Base-by-base conservation (phyloP, 2,113 vertebrate species). In the Indri indri region DNA sequence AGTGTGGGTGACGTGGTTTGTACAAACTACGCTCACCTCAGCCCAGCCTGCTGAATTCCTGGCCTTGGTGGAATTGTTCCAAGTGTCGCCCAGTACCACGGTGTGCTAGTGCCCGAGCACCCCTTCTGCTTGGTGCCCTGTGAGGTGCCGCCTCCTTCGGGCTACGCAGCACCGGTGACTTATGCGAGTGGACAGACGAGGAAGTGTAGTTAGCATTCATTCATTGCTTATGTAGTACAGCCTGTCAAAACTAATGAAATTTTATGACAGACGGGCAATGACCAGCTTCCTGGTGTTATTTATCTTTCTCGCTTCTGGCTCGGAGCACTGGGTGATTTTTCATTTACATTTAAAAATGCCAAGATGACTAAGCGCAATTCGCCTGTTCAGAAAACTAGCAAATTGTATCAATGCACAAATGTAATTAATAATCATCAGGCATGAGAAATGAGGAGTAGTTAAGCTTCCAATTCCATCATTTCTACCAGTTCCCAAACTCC, bases 361-460 rank as follows among this genome's bases (percentile, higher is more conserved):
- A 99, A 98, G 98, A 99, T 99, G 99, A 99, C 98, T 98, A 98
- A 99, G 98, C 95, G 9, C 98, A 98, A 92, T 98, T 98, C 98
- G 88, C 90, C 96, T 98, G 98, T 98, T 98, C 98, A 98, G 98
- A 99, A 98, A 99, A 98, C 97, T 86, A 98, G 98, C 98, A 99
- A 98, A 99, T 98, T 98, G 98, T 99, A 99, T 99, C 99, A 99
- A 97, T 97, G 98, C 96, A 63, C 97, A 97, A 98, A 98, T 96
- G 98, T 98, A 99, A 99, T 99, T 99, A 99, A 98, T 98, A 98
- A 98, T 98, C 98, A 98, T 98, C 86, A 97, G 98, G 96, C 90
- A 95, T 52, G 68, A 98, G 96, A 97, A 98, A 99, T 95, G 98
- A 98, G 98, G 93, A 98, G 98, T 97, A 95, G 98, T 97, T 97